Percentiles rank a stretch among this genome's conserved stretches.
phyloP scores from a whole-genome alignment of 2,888 invertebrate species.

The Deroplatys truncata region DNA sequence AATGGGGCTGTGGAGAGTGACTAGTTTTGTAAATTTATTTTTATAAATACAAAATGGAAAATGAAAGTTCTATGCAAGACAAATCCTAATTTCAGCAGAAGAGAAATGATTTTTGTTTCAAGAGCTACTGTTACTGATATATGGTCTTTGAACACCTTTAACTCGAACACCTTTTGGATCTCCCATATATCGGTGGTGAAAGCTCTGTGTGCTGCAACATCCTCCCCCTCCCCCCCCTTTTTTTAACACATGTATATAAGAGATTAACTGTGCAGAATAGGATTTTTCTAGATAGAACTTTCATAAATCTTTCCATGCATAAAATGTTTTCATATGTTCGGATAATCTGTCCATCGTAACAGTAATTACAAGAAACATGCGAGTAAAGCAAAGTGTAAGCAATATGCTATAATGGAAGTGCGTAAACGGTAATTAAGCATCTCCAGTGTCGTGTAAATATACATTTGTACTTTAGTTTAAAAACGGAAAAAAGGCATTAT shows the following conservation, averaged over 20 bases:
- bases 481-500: background rate
- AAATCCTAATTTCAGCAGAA: background rate
- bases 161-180: constrained; percentile 21
- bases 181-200: constrained; percentile 10
- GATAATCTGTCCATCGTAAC: background rate
- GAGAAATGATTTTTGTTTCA: background rate
- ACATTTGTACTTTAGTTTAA: constrained; percentile 6
- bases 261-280: background rate
- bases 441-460: constrained; percentile 6
- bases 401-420: background rate
- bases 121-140: background rate
- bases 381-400: background rate
- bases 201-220: background rate
- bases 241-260: background rate
- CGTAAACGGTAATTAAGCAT: constrained; percentile 1
- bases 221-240: background rate
- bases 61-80: background rate
- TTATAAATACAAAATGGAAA: constrained; percentile 22
- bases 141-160: background rate
- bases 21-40: constrained; percentile 34
- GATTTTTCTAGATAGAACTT: background rate
- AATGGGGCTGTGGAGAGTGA: constrained; percentile 25
- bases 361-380: background rate
- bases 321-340: constrained; percentile 1
- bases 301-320: background rate